Base-by-base conservation (phyloP, 2,888 invertebrate genomes). In the Eustalomyia histrio region DNA sequence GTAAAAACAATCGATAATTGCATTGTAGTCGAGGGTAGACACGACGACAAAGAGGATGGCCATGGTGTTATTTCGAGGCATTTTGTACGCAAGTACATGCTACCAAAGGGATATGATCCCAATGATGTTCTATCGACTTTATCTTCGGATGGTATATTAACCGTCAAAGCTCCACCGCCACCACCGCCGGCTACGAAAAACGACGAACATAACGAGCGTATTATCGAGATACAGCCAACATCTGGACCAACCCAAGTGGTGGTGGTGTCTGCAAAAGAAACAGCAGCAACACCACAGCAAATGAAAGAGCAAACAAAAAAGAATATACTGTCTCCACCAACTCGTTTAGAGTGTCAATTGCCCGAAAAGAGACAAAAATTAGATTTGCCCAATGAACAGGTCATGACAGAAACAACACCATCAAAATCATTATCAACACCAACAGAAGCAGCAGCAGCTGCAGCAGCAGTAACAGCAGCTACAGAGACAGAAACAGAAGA, bases 91-190 rank as follows among this genome's bases (percentile, higher is more conserved):
- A 92, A 92, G 76, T 95, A 95, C 88, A 90, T 93, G 84, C 89
- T 95, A n/a, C 95, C 95, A 5, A 90, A 92, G 53, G 93, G 93
- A 53, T 94, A 94, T 84, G 95, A 96, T 76, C 92, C 94, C 3
- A 92, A 94, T 6, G 93, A 94, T 84, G 93, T 97, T 3, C 92
- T 93, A 71, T 96, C 96, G 75, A 94, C 94, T 5, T 91, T 97
- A 35, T 96, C 96, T 8, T 94, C 95, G 0, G 96, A 97, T 87
- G 97, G 96, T 1, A 94, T 96, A 57, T 91, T 96, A 47, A 95
- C 95, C 0, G 93, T 96, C 67, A 93, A 93, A 9, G 95, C 94
- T 0, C 95, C 95, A 0, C 91, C 92, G 71, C 90, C 90, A 33
- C 83, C 84, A 50, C 84, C 87, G 24, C 85, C 86, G 21, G 83